phyloP scores from a whole-genome alignment of 1,140 invertebrate genomes.

The Aphidius gifuensis region DNA sequence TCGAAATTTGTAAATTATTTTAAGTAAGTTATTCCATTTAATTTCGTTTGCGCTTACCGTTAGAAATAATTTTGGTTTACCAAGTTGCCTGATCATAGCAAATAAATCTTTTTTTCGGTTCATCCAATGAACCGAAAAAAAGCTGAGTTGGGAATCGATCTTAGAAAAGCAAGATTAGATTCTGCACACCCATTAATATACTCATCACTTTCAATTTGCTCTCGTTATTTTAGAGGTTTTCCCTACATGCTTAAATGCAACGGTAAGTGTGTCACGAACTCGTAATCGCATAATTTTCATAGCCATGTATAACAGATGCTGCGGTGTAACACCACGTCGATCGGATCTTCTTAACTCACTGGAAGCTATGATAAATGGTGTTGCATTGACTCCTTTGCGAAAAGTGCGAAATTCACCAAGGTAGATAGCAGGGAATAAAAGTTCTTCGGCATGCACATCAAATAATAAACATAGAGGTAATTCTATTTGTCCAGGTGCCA shows the following conservation, averaged over 20 bases:
- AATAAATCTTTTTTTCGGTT: no score
- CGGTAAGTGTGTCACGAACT: conserved; percentile 14
- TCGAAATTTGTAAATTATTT: conserved; percentile 41
- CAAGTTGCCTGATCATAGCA: conserved; percentile 39
- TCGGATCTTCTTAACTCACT: conserved; percentile 29
- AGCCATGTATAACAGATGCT: conserved; percentile 30
- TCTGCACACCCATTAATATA: not conserved
- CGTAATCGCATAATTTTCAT: conserved; percentile 26
- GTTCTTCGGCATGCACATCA: conserved; percentile 39
- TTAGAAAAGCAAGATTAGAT: conserved; percentile 20
- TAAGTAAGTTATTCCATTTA: conserved; percentile 40
- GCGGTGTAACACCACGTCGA: conserved; percentile 23
- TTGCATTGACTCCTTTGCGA: conserved; percentile 27
- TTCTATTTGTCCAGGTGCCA: conserved; percentile 30
- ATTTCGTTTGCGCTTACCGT: conserved; percentile 39
- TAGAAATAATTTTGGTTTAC: conserved; percentile 37
- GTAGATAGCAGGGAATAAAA: conserved; percentile 44
- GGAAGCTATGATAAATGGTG: conserved; percentile 25
- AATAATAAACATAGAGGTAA: conserved; percentile 28
- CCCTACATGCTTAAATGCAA: conserved; percentile 2
- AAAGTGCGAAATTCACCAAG: conserved; percentile 37
- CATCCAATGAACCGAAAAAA: conserved; percentile 39
- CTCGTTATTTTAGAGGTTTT: not conserved
- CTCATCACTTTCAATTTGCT: not conserved
- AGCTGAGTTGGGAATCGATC: conserved; percentile 23